These are phyloP conservation scores for Motacilla alba DNA, from an alignment of 2,113 vertebrate species.

Conservation along the genomic window DNA sequence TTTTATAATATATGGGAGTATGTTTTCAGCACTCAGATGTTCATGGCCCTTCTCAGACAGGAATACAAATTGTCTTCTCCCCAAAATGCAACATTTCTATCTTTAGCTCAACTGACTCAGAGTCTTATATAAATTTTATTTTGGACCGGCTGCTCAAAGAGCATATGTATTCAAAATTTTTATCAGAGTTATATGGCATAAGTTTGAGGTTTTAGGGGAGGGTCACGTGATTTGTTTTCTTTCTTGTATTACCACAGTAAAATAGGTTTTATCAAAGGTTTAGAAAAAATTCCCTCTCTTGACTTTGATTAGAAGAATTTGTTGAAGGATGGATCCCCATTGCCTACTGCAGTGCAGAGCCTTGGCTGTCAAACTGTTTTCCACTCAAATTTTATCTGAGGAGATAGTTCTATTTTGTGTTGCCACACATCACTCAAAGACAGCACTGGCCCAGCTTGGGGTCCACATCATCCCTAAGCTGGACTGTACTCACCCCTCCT, in stretches of 20 bases:
- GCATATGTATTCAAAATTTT: not conserved
- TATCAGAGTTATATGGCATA: not conserved
- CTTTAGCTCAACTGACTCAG: not conserved
- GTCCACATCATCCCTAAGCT: not conserved
- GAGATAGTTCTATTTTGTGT: not conserved
- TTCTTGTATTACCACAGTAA: not conserved
- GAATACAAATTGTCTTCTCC: not conserved
- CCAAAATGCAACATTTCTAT: not conserved
- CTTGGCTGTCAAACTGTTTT: not conserved
- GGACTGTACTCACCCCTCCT: accelerated
- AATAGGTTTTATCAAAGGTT: not conserved
- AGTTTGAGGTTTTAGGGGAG: not conserved
- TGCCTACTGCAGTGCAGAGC: not conserved
- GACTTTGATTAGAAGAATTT: not conserved
- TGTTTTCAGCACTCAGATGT: not conserved
- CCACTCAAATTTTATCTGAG: not conserved
- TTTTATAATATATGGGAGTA: not conserved
- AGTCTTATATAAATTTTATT: not conserved
- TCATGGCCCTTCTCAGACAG: not conserved
- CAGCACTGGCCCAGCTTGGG: not conserved
- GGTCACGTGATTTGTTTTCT: accelerated
- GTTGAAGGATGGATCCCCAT: not conserved
- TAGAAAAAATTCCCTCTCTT: not conserved
- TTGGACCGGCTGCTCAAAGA: not conserved
- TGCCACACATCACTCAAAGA: not conserved